phyloP scores from a whole-genome alignment of 2,888 invertebrate genomes.

The Tinea semifulvella region DNA sequence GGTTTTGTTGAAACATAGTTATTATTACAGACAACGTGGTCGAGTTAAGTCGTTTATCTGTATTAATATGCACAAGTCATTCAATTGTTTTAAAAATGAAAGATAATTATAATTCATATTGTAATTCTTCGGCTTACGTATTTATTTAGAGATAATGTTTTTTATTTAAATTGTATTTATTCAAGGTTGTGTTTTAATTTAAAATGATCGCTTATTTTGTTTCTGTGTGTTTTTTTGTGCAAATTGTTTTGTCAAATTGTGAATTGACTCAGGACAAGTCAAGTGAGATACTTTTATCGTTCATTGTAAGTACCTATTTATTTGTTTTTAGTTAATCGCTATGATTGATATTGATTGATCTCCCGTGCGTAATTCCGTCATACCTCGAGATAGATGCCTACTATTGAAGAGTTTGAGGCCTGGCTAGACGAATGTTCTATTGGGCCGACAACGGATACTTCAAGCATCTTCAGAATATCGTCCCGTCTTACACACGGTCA shows the following conservation, averaged over 20 bases:
- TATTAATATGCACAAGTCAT: conserved; percentile 1
- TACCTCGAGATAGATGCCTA: too few relatives aligned
- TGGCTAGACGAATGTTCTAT: too few relatives aligned
- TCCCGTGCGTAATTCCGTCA: too few relatives aligned
- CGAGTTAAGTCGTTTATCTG: conserved; percentile 1
- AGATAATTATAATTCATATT: neutral
- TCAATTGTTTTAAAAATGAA: neutral
- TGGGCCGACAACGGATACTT: too few relatives aligned
- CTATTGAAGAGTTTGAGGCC: too few relatives aligned
- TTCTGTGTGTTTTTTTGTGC: neutral
- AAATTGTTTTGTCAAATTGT: neutral
- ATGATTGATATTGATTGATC: too few relatives aligned
- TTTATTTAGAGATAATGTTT: neutral
- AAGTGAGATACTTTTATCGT: conserved; percentile 5
- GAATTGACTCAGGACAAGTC: neutral
- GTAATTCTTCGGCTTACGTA: neutral
- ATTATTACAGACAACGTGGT: neutral
- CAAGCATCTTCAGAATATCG: too few relatives aligned
- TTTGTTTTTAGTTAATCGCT: too few relatives aligned
- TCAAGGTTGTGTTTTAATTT: conserved; percentile 1
- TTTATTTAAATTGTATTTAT: neutral
- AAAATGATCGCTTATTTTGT: conserved; percentile 1
- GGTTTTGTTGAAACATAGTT: neutral
- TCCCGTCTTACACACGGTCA: too few relatives aligned
- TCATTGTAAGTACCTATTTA: conserved; percentile 1